Percentiles rank a stretch among this genome's conserved stretches.
These are phyloP conservation scores for Dicerorhinus sumatrensis DNA, from an alignment of 2,113 vertebrate genomes.

Conservation along the genomic window DNA sequence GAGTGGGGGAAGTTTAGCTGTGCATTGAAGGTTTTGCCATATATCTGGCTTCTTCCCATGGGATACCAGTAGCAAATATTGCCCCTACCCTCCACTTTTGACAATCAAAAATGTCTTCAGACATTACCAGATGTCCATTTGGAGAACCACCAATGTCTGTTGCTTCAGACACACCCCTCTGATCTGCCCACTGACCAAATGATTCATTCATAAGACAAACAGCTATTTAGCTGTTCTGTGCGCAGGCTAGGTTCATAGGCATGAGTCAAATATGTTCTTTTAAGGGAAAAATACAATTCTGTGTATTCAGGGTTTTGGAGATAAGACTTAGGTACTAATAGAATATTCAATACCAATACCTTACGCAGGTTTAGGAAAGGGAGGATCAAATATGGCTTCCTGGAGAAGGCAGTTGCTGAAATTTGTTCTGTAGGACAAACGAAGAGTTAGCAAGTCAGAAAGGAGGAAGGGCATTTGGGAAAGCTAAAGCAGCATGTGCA, in stretches of 20 bases:
- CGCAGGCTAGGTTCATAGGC: background rate
- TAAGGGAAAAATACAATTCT: background rate
- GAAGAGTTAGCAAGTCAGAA: background rate
- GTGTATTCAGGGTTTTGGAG: background rate
- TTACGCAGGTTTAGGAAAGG: background rate
- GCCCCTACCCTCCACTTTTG: background rate
- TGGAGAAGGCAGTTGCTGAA: background rate
- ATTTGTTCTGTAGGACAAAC: background rate
- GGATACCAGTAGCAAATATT: background rate
- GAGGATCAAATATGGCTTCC: background rate
- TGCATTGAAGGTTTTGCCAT: background rate
- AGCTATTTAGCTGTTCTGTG: background rate
- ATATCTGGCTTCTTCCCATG: background rate
- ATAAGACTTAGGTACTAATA: background rate
- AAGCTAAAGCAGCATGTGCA: background rate
- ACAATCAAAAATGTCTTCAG: background rate
- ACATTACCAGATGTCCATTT: background rate
- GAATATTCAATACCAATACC: background rate
- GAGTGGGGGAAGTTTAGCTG: background rate
- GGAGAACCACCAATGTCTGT: background rate
- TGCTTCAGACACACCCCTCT: background rate
- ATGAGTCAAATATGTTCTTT: background rate
- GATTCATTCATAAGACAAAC: background rate
- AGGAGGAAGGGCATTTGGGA: background rate
- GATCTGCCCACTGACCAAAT: background rate